These are phyloP conservation scores for Cyprinodon variegatus DNA, from an alignment of 2,113 vertebrate species.

Conservation along the genomic window DNA sequence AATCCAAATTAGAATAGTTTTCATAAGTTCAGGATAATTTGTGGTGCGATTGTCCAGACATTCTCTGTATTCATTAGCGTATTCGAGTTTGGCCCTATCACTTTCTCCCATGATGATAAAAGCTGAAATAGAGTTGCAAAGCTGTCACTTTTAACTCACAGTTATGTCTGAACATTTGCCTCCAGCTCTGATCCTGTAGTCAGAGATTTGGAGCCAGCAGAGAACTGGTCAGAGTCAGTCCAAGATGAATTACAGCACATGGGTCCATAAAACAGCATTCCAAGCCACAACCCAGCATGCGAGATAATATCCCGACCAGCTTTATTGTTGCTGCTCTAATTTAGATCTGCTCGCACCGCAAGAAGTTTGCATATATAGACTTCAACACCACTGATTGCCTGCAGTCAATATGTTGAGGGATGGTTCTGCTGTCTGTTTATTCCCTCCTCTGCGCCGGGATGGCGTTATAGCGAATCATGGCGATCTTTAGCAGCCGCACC, in stretches of 20 bases:
- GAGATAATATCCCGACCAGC: not conserved
- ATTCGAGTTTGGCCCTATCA: not conserved
- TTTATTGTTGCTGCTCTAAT: not conserved
- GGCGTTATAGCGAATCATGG: not conserved
- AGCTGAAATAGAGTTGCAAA: not conserved
- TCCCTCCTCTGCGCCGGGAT: slow-evolving; percentile 5
- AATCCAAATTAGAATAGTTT: not conserved
- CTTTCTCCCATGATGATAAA: not conserved
- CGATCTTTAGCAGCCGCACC: slow-evolving; percentile 35
- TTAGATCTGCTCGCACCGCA: not conserved
- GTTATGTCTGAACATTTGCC: no score
- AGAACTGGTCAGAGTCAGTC: no score
- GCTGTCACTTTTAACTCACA: no score
- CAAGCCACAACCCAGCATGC: not conserved
- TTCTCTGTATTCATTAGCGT: not conserved
- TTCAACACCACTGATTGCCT: no score
- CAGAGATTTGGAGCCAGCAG: not conserved
- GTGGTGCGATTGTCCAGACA: not conserved
- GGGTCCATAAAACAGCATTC: not conserved
- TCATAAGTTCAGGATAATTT: not conserved
- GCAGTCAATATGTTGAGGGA: not conserved
- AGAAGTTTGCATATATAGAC: not conserved
- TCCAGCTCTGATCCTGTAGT: no score
- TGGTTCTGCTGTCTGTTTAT: not conserved
- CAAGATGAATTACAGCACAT: not conserved